A percentile compares a stretch with the other conserved stretches of the same genome.
phyloP scores from a whole-genome alignment of 2,113 vertebrate genomes.

The Stigmatopora argus region DNA sequence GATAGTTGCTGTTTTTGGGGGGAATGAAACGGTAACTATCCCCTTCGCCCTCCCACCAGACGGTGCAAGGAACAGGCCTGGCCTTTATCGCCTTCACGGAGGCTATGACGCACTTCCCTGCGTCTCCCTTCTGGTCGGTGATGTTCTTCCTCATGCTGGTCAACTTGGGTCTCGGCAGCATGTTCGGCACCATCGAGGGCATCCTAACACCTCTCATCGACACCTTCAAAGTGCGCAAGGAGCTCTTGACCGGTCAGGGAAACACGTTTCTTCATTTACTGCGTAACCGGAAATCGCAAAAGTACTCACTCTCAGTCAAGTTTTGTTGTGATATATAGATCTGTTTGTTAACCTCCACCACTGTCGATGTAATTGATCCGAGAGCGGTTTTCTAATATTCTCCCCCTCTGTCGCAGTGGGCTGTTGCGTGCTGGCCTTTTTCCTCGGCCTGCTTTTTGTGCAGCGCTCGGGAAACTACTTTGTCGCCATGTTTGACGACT shows the following conservation, averaged over 20 bases:
- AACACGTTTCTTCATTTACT: not conserved
- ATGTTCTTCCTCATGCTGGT: constrained; percentile 99
- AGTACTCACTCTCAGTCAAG: not conserved
- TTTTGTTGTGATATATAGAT: too few relatives aligned
- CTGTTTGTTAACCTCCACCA: too few relatives aligned
- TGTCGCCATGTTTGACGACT: constrained; percentile 97
- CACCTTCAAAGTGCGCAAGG: constrained; percentile 92
- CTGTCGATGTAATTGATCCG: too few relatives aligned
- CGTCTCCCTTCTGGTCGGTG: constrained; percentile 96
- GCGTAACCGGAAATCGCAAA: not conserved
- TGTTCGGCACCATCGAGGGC: constrained; percentile 97
- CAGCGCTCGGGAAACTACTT: constrained; percentile 97
- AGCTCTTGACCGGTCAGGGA: constrained; percentile 80
- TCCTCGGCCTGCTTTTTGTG: constrained; percentile 89
- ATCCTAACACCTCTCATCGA: constrained; percentile 92
- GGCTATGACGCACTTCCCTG: constrained; percentile 97
- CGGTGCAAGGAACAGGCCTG: constrained; percentile 91
- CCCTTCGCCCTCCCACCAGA: constrained; percentile 59
- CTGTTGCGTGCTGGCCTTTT: constrained; percentile 85
- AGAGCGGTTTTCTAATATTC: not conserved
- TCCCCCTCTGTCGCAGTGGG: constrained; percentile 69
- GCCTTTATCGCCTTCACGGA: constrained; percentile 98
- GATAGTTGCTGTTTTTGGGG: not conserved
- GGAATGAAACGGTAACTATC: not conserved
- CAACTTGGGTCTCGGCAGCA: constrained; percentile 93